Percentiles rank a stretch among this genome's conserved stretches.
Conservation (phyloP, 2,797 vertebrate species). For the Atherinosoma microstoma region DNA sequence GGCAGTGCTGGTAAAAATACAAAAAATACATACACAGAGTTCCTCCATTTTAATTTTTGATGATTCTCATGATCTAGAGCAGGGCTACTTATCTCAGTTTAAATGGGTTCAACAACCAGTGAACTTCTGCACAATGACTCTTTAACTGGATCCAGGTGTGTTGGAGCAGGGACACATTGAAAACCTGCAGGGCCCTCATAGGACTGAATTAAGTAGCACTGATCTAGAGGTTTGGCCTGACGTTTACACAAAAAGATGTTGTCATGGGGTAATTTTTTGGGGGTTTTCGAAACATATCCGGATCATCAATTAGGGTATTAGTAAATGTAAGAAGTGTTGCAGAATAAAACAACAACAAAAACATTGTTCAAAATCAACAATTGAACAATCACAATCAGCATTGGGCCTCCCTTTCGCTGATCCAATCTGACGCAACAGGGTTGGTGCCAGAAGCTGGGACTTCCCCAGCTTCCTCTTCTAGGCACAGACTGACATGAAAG, state of each 20-base stretch:
- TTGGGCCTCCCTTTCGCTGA: neutral
- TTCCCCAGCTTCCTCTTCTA: constrained; percentile 32
- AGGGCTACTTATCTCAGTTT: too few species aligned
- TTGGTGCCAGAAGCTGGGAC: neutral
- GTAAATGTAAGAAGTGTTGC: neutral
- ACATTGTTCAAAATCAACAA: neutral
- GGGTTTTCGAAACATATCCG: neutral
- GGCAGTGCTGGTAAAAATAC: neutral
- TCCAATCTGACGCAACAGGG: neutral
- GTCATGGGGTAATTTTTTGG: too few species aligned
- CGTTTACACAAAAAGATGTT: too few species aligned
- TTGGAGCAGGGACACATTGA: too few species aligned
- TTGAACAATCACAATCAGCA: neutral
- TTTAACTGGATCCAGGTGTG: too few species aligned
- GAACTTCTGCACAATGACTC: too few species aligned
- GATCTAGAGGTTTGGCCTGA: too few species aligned
- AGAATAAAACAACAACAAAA: neutral
- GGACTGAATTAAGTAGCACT: too few species aligned
- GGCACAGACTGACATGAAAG: constrained; percentile 12
- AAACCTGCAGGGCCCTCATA: too few species aligned
- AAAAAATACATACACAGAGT: neutral
- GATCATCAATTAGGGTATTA: neutral
- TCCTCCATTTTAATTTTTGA: neutral
- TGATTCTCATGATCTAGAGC: neutral
- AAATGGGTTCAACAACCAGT: too few species aligned